Base-by-base conservation (phyloP, 2,888 invertebrate genomes). In the Diarsia dahlii region DNA sequence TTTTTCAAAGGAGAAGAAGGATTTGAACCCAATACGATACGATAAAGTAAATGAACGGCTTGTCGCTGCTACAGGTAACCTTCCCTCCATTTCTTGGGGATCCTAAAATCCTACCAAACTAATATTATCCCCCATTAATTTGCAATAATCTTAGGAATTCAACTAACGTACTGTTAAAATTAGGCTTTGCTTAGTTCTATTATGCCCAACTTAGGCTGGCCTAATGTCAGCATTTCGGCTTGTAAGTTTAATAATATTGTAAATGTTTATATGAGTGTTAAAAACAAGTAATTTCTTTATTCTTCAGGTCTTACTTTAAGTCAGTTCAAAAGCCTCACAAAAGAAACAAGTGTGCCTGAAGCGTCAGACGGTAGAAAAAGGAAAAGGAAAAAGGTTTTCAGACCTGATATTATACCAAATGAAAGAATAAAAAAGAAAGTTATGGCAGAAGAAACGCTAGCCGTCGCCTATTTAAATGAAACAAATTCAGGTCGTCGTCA, bases 1-100 rank as follows among this genome's bases (percentile, higher is more conserved):
- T 23, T 73, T 73, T 48, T n/a, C 71, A 71, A 52, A 71, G 52
- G 71, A 71, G 48, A 71, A 28, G 15, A 52, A 71, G 3, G 52
- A 45, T 20, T 10, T 20, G 1, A 15, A 20, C 15, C 71, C 71
- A 4, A 54, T 71, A 71, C 71, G 20, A 71, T 71, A 45, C 20
- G 52, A 45, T 28, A 71, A n/a, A 28, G 71, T 71, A 54, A 71
- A 71, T 52, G 71, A 71, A 20, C 71, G 71, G n/a, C 50, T 71
- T 54, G 71, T 52, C 20, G 71, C 71, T 45, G 71, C 71, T 15
- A 71, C 71, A 18, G 71, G 52, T 54, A 15, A 71, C 23, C 23
- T 52, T 28, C 28, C 46, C 46, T 48, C 39, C 28, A 15, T 13
- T 15, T 56, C n/a, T 46, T 70, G 28, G 1, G 23, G n/a, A 48